These are phyloP conservation scores for Oenanthe melanoleuca DNA, from an alignment of 2,113 vertebrate genomes.

Conservation along the genomic window DNA sequence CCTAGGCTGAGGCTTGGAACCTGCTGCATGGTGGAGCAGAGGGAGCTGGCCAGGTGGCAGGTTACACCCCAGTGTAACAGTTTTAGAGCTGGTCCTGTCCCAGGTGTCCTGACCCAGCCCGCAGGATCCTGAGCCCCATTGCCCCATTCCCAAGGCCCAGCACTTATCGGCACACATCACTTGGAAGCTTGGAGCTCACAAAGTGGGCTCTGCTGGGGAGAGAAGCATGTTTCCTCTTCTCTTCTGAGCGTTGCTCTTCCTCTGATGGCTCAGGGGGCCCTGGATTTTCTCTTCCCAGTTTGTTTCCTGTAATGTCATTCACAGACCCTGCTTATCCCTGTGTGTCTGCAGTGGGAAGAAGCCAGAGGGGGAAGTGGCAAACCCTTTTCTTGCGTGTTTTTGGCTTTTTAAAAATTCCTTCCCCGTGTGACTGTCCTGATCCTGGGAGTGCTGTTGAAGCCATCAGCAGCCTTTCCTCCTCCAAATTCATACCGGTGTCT, in stretches of 20 bases:
- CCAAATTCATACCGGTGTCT: not conserved
- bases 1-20: not conserved
- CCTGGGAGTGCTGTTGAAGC: not conserved
- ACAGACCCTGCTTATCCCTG: not conserved
- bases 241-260: not conserved
- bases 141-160: not conserved
- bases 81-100: not conserved
- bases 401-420: not conserved
- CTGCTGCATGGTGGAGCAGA: not conserved
- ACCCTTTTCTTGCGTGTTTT: not conserved
- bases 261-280: not conserved
- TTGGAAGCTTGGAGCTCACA: not conserved
- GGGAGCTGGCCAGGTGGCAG: not conserved
- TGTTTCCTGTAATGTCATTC: not conserved
- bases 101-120: not conserved
- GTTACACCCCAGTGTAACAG: not conserved
- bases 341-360: not conserved
- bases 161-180: rapidly evolving
- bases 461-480: not conserved
- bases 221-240: not conserved
- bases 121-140: not conserved
- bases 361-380: not conserved
- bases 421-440: not conserved
- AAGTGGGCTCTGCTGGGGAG: not conserved
- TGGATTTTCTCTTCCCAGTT: not conserved